A percentile compares a stretch with the other conserved stretches of the same genome.
phyloP scores from a whole-genome alignment of 2,797 vertebrate genomes.

The Myotis findleyi region DNA sequence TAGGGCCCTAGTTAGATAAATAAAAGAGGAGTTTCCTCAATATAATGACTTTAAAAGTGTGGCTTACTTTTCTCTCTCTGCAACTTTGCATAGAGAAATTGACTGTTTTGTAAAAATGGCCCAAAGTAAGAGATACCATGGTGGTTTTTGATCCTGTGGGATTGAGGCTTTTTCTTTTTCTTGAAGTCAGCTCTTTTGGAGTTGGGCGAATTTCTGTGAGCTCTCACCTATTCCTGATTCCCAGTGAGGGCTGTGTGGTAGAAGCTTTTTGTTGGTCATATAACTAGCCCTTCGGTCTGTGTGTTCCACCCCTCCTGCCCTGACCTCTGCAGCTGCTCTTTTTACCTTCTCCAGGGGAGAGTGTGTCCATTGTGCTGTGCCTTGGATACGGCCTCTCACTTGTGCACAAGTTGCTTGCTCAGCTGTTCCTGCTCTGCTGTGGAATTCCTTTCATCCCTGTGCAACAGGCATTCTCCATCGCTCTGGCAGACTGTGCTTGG shows the following conservation, averaged over 20 bases:
- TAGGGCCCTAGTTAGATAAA: neutral
- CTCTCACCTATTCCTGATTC: neutral
- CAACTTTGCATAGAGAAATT: neutral
- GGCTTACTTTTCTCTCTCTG: neutral
- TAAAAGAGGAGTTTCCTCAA: conserved; percentile 17
- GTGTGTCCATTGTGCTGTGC: neutral
- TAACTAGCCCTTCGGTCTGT: neutral
- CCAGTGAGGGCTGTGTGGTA: neutral
- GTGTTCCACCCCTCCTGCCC: neutral
- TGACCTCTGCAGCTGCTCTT: neutral
- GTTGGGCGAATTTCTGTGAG: neutral
- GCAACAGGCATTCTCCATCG: neutral
- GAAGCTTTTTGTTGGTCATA: neutral
- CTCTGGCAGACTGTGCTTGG: neutral
- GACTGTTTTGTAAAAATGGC: neutral
- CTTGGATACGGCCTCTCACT: neutral
- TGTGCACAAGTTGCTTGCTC: conserved; percentile 15
- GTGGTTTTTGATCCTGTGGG: neutral
- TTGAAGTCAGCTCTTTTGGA: conserved; percentile 21
- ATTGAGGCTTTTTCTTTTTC: neutral
- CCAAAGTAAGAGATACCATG: neutral
- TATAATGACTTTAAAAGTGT: neutral
- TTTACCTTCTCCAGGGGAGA: neutral
- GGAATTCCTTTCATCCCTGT: conserved; percentile 36
- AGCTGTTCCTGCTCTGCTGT: conserved; percentile 62